Evolutionary conservation across 1,140 invertebrate species (phyloP).

Genomic region (Papilio machaon): DNA sequence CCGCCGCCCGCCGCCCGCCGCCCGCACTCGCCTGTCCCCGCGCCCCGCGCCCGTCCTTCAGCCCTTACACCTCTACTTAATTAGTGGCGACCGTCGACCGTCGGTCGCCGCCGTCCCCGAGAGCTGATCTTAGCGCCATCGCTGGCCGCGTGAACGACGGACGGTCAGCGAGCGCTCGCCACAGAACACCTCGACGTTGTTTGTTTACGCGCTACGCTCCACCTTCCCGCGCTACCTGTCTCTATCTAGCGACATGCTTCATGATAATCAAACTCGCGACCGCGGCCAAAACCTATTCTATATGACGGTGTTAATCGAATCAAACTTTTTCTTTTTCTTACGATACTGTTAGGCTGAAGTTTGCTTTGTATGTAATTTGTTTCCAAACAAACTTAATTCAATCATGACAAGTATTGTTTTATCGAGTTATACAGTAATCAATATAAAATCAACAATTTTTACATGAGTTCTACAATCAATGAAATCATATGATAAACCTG

Average conservation of each 20-base stretch:
- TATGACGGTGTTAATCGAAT: conserved; percentile 5
- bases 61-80: conserved; percentile 67
- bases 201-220: conserved; percentile 61
- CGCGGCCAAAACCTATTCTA: background rate
- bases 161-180: background rate
- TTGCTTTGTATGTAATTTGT: background rate
- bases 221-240: conserved; percentile 71
- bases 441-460: background rate
- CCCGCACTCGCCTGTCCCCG: conserved; percentile 53
- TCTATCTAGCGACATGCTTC: conserved; percentile 59
- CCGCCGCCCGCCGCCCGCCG: conserved; percentile 59
- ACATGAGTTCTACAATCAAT: background rate
- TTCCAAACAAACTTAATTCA: background rate
- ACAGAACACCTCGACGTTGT: conserved; percentile 47
- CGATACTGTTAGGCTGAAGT: background rate
- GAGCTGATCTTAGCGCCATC: background rate
- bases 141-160: background rate
- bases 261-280: background rate
- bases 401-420: background rate
- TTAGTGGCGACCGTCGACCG: conserved; percentile 59
- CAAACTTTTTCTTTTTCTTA: background rate
- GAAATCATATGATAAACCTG: conserved; percentile 26
- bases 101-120: conserved; percentile 42
- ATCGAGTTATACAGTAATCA: background rate
- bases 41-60: conserved; percentile 52